Evolutionary conservation across 2,113 vertebrate species (phyloP).

Genomic region (Haplotaxodon microlepis): DNA sequence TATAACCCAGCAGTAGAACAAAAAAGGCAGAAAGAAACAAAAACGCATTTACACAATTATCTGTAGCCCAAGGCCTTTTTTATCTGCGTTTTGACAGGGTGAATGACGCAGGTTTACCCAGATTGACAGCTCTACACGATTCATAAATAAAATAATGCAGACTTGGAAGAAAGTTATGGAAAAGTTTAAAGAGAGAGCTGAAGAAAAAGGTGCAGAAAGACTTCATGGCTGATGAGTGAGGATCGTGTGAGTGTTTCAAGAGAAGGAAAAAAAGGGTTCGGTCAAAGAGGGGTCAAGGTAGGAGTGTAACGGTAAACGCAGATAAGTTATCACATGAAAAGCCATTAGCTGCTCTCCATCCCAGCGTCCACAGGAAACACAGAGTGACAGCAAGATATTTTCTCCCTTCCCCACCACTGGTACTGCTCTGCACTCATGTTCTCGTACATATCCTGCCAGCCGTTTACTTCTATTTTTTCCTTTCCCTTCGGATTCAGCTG

Average conservation of each 20-base stretch:
- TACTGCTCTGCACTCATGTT: not conserved
- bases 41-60: not conserved
- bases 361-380: slow-evolving; percentile 48
- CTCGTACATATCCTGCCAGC: not conserved
- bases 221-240: not conserved
- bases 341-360: slow-evolving; percentile 54
- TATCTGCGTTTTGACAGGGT: not conserved
- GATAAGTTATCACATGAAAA: slow-evolving; percentile 61
- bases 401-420: slow-evolving; percentile 12
- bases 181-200: not conserved
- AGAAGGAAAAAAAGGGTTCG: not conserved
- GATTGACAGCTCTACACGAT: not conserved
- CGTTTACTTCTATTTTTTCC: not conserved
- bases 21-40: not conserved
- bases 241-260: slow-evolving; percentile 13
- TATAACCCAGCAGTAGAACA: not conserved
- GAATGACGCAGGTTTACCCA: not conserved
- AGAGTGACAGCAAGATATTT: slow-evolving; percentile 48
- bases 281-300: slow-evolving; percentile 14
- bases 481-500: not conserved
- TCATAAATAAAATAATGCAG: not conserved
- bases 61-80: not conserved
- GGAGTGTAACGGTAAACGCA: slow-evolving; percentile 4
- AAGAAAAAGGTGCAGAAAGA: not conserved
- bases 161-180: not conserved